A percentile compares a stretch with the other conserved stretches of the same genome.
phyloP scores from a whole-genome alignment of 64 coral and sea anemone genomes.

The Orbicella faveolata region DNA sequence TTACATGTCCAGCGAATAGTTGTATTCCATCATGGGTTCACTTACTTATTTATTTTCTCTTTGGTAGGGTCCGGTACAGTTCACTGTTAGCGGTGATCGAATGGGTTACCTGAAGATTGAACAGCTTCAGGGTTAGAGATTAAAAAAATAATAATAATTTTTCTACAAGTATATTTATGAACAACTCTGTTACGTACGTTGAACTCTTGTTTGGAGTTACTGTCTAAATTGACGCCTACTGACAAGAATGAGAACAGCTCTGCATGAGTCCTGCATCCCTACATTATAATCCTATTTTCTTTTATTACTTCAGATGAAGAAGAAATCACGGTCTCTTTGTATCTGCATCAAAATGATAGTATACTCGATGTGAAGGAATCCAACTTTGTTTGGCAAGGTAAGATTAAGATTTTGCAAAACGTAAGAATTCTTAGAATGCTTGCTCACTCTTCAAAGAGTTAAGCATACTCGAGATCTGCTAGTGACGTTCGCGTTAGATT shows the following conservation, averaged over 20 bases:
- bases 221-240: too few relatives aligned
- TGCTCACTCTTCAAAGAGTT: too few relatives aligned
- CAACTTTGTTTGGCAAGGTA: constrained; percentile 32
- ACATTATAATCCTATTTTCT: neutral
- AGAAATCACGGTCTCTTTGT: neutral
- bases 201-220: too few relatives aligned
- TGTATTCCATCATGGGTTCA: too few relatives aligned
- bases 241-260: too few relatives aligned
- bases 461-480: too few relatives aligned
- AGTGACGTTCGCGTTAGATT: too few relatives aligned
- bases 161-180: neutral
- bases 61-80: constrained; percentile 68
- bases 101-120: constrained; percentile 60
- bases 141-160: neutral
- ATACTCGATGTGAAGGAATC: neutral
- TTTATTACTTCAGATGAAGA: neutral
- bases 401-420: neutral
- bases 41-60: neutral
- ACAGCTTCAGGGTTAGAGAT: constrained; percentile 75
- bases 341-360: constrained; percentile 32
- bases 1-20: too few relatives aligned
- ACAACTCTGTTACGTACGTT: too few relatives aligned
- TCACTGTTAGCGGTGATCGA: constrained; percentile 55
- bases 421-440: too few relatives aligned
- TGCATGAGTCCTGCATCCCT: too few relatives aligned